Evolutionary conservation across 2,797 vertebrate genomes (phyloP), one percentile per base, ranked within the genome.

Genomic region (Lithobates pipiens): DNA sequence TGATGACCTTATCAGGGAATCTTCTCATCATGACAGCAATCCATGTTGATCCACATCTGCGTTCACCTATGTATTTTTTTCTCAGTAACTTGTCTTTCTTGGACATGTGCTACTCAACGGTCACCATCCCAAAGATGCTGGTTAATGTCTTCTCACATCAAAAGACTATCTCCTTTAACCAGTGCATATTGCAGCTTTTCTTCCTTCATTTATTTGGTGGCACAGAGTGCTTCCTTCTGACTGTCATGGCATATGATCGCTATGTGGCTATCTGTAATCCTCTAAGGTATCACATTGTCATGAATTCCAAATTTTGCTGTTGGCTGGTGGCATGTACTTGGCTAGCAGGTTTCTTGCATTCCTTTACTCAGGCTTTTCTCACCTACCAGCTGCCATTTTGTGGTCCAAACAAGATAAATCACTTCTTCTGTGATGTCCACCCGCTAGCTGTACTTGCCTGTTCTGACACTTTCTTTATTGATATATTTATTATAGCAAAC

Each of bases 1-100:
- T 89, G 36, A 76, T 92, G 46, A 93, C 86, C 10, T 29, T 92
- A 75, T 76, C 76, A 63, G 91, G 92, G 6, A 92, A 92, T 39
- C 75, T 87, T 54, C 88, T 92, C 42, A 89, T 92, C 46, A 77
- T 92, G 57, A 57, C 91, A 65, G 91, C 90, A 11, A 89, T 92
- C 34, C 25, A 82, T 5, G 65, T 67, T 67, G 89, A 92, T 54
- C 77, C 0, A 21, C 63, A 3, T n/a, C 89, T 93, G n/a, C 90
- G 89, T 1, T 92, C 89, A 0, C 92, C 92, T n/a, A 93, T 93
- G 92, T 93, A 93, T 73, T 93, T 92, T 87, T 93, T 93, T 74
- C 89, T 93, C 46, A 88, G 90, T 82, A 92, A 92, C 42, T 86
- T 93, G 18, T 93, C 92, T 29, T 90, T 92, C 67, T 90, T 92